Percentiles rank a stretch among this genome's conserved stretches.
These are phyloP conservation scores for Drosophila eugracilis DNA, from an alignment of 1,140 invertebrate genomes.

Conservation along the genomic window DNA sequence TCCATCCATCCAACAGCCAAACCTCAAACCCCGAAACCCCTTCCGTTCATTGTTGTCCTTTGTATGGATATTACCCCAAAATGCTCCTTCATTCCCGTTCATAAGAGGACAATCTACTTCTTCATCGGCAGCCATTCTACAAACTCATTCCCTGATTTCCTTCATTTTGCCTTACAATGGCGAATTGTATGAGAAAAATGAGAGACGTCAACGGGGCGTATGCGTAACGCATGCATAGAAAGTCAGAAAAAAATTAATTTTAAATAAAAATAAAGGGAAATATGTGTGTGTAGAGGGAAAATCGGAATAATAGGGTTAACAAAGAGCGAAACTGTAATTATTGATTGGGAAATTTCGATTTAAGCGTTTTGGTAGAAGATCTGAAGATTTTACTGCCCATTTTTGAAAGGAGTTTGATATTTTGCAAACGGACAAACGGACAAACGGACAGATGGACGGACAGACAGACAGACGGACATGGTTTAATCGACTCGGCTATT, in stretches of 20 bases:
- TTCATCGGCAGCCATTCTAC: background rate
- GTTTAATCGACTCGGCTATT: too few species aligned
- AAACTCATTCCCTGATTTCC: background rate
- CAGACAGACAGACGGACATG: too few species aligned
- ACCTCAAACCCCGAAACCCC: too few species aligned
- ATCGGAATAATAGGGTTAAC: background rate
- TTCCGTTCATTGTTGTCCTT: slow-evolving; percentile 29
- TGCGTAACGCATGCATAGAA: slow-evolving; percentile 50
- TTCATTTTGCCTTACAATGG: slow-evolving; percentile 15
- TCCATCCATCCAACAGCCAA: background rate
- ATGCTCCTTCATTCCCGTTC: slow-evolving; percentile 16
- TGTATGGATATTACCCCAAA: slow-evolving; percentile 32
- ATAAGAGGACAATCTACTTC: slow-evolving; percentile 27
- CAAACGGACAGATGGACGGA: too few species aligned
- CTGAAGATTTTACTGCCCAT: too few species aligned
- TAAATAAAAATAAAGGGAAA: background rate
- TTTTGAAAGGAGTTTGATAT: too few species aligned
- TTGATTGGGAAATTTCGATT: slow-evolving; percentile 36
- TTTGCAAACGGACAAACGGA: too few species aligned
- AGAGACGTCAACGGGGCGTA: slow-evolving; percentile 41
- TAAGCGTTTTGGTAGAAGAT: slow-evolving; percentile 23
- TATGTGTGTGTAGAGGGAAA: background rate
- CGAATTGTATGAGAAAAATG: background rate
- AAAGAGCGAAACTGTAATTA: slow-evolving; percentile 36
- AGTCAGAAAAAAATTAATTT: slow-evolving; percentile 18